Percentiles rank a stretch among this genome's conserved stretches.
These are phyloP conservation scores for Rhincodon typus DNA, from an alignment of 2,797 vertebrate species.

Conservation along the genomic window DNA sequence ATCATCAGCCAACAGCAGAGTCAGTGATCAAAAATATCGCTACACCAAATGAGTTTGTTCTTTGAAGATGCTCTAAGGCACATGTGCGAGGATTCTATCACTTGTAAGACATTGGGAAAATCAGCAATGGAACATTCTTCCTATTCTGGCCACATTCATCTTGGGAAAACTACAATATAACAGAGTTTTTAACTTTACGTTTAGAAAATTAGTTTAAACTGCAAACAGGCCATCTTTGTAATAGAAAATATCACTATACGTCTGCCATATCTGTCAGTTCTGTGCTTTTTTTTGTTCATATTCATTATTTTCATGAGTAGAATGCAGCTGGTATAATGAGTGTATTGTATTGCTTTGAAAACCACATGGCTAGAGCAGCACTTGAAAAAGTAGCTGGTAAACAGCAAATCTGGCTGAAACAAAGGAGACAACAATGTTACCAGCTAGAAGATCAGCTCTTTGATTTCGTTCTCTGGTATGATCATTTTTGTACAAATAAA, in stretches of 20 bases:
- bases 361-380: neutral
- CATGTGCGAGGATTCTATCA: neutral
- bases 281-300: neutral
- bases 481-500: neutral
- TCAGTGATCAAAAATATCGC: neutral
- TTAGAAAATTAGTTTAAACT: neutral
- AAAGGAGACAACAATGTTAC: neutral
- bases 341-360: neutral
- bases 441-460: neutral
- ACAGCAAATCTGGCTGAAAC: neutral
- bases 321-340: neutral
- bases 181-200: neutral
- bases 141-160: neutral
- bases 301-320: neutral
- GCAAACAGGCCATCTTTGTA: neutral
- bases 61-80: neutral
- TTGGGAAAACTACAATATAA: neutral
- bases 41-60: slow-evolving; percentile 1
- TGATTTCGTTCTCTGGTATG: neutral
- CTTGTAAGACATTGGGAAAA: neutral
- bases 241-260: neutral
- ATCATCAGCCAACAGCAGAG: neutral
- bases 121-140: neutral
- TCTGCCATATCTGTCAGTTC: neutral
- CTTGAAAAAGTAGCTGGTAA: neutral